A percentile compares a stretch with the other conserved stretches of the same genome.
phyloP scores from a whole-genome alignment of 1,140 invertebrate genomes.

The Lepidurus couesii region DNA sequence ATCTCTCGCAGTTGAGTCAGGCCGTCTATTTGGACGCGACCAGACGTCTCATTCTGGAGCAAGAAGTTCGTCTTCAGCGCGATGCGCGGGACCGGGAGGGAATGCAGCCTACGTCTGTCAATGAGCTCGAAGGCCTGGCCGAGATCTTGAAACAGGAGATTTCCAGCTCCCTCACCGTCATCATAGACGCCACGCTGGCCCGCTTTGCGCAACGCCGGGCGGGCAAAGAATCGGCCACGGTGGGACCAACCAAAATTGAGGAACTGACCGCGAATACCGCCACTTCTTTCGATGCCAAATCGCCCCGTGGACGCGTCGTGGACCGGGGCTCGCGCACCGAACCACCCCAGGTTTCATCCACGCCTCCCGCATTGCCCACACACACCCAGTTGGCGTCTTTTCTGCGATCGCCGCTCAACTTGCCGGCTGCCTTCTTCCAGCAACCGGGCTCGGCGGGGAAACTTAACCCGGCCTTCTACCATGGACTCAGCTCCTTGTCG shows the following conservation, averaged over 20 bases:
- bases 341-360: constrained; percentile 31
- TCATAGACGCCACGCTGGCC: constrained; percentile 82
- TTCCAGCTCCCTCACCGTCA: constrained; percentile 67
- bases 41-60: constrained; percentile 67
- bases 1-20: constrained; percentile 33
- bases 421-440: constrained; percentile 31
- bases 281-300: constrained; percentile 30
- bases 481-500: constrained; percentile 24
- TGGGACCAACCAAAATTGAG: constrained; percentile 21
- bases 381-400: constrained; percentile 22
- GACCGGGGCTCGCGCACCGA: constrained; percentile 34
- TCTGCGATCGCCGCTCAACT: constrained; percentile 31
- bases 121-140: constrained; percentile 77
- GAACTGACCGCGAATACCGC: constrained; percentile 18
- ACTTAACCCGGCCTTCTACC: constrained; percentile 27
- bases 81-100: constrained; percentile 48
- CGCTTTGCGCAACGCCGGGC: constrained; percentile 56
- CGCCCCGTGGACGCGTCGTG: constrained; percentile 31
- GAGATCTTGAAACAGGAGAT: constrained; percentile 86
- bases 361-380: constrained; percentile 29
- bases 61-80: constrained; percentile 64
- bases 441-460: constrained; percentile 9
- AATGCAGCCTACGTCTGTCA: constrained; percentile 48
- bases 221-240: constrained; percentile 46
- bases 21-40: constrained; percentile 56